These are phyloP conservation scores for Idris sp. DNA, from an alignment of 1,140 invertebrate genomes.

Conservation along the genomic window DNA sequence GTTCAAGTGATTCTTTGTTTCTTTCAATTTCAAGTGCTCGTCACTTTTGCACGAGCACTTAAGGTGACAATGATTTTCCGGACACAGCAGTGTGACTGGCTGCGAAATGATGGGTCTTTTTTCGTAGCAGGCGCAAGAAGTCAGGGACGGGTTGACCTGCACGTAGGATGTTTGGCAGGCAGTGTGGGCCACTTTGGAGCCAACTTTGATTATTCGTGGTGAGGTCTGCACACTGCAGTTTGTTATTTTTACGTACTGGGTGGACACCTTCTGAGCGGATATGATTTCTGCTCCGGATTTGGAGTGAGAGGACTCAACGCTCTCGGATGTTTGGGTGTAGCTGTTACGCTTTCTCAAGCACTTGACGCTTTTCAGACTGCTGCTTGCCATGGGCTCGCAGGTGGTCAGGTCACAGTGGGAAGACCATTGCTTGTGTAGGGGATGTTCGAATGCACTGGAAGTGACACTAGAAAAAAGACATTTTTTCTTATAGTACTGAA, in stretches of 20 bases:
- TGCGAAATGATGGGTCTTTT: conserved; percentile 7
- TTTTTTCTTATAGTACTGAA: no score
- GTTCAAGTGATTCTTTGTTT: conserved; percentile 73
- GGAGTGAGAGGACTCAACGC: conserved; percentile 61
- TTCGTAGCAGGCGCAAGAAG: conserved; percentile 16
- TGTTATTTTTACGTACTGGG: conserved; percentile 41
- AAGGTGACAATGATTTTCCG: neutral
- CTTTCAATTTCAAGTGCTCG: conserved; percentile 66
- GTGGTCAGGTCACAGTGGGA: conserved; percentile 73
- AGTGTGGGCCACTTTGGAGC: neutral
- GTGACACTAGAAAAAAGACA: conserved; percentile 19
- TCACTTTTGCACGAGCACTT: conserved; percentile 22
- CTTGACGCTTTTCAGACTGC: conserved; percentile 35
- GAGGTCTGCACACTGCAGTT: conserved; percentile 64
- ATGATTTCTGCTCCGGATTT: conserved; percentile 72
- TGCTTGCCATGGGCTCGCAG: conserved; percentile 44
- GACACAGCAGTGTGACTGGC: neutral
- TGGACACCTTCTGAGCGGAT: conserved; percentile 44
- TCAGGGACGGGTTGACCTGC: neutral
- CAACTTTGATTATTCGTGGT: conserved; percentile 1
- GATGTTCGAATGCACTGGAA: conserved; percentile 31
- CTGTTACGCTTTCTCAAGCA: conserved; percentile 71
- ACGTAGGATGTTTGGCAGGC: conserved; percentile 26
- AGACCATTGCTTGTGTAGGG: conserved; percentile 71
- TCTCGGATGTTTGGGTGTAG: conserved; percentile 69